A percentile compares a stretch with the other conserved stretches of the same genome.
These are phyloP conservation scores for Ormyrus nitidulus DNA, from an alignment of 2,888 invertebrate species.

Conservation along the genomic window DNA sequence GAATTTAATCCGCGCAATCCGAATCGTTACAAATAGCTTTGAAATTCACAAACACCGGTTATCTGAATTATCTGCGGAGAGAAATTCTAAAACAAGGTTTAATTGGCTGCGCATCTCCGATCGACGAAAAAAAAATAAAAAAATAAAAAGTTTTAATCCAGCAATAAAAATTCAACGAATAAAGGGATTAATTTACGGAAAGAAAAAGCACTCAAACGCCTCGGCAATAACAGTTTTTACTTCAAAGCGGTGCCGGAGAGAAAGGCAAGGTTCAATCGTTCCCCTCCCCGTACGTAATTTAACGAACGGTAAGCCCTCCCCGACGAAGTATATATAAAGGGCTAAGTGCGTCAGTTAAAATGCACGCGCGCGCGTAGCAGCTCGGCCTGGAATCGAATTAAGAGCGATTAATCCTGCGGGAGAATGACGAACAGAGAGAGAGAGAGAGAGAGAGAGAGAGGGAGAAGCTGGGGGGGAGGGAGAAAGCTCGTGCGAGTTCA, in stretches of 20 bases:
- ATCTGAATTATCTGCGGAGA: no score
- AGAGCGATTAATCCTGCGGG: conserved; percentile 43
- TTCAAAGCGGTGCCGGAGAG: not conserved
- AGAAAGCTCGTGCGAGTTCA: conserved; percentile 26
- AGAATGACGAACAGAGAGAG: not conserved
- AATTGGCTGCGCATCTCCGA: no score
- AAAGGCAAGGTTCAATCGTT: not conserved
- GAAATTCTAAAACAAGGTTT: no score
- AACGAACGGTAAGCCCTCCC: conserved; percentile 5
- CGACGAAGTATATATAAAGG: not conserved
- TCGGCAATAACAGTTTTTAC: conserved; percentile 4
- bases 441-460: conserved; percentile 2
- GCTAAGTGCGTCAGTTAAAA: conserved; percentile 41
- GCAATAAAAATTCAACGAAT: no score
- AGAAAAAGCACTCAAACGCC: not conserved
- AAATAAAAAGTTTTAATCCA: no score
- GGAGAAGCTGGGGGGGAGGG: not conserved
- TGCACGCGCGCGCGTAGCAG: not conserved
- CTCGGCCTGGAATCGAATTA: conserved; percentile 36
- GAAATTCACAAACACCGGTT: no score
- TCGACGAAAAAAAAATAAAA: no score
- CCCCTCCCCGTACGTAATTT: conserved; percentile 18
- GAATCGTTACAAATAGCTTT: no score
- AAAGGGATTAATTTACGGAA: not conserved
- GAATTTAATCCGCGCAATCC: no score